A percentile compares a stretch with the other conserved stretches of the same genome.
phyloP scores from a whole-genome alignment of 2,797 vertebrate species.

The Rhincodon typus region DNA sequence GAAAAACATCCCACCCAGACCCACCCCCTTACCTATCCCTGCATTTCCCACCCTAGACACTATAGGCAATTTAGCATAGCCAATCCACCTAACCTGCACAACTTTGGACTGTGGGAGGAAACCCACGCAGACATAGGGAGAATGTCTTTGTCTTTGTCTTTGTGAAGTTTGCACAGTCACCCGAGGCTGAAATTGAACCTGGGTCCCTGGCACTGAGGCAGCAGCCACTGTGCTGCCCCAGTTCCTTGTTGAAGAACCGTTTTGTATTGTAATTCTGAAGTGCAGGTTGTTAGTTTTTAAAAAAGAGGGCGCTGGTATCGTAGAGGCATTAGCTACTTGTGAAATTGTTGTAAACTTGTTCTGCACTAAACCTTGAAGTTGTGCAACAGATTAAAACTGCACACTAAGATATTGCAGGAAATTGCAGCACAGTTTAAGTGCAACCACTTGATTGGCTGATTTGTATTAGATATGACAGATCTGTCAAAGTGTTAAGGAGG shows the following conservation, averaged over 20 bases:
- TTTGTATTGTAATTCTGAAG: background rate
- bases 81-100: no score
- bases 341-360: background rate
- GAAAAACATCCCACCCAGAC: no score
- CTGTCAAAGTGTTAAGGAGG: background rate
- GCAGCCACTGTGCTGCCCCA: background rate
- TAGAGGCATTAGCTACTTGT: background rate
- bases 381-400: background rate
- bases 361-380: background rate
- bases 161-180: no score
- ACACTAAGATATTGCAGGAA: background rate
- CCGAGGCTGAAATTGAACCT: no score
- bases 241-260: background rate
- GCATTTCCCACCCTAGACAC: no score
- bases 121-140: no score
- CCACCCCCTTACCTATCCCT: no score
- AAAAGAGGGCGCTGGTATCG: background rate
- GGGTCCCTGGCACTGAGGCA: no score
- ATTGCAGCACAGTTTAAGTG: background rate
- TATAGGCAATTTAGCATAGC: no score
- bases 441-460: background rate
- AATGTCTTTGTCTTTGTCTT: no score
- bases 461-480: background rate
- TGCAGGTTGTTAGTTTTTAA: background rate
- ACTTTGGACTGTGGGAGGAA: no score